These are phyloP conservation scores for Mnemiopsis leidyi DNA, from an alignment of 37 sponge, comb jelly and placozoan species.

Conservation along the genomic window DNA sequence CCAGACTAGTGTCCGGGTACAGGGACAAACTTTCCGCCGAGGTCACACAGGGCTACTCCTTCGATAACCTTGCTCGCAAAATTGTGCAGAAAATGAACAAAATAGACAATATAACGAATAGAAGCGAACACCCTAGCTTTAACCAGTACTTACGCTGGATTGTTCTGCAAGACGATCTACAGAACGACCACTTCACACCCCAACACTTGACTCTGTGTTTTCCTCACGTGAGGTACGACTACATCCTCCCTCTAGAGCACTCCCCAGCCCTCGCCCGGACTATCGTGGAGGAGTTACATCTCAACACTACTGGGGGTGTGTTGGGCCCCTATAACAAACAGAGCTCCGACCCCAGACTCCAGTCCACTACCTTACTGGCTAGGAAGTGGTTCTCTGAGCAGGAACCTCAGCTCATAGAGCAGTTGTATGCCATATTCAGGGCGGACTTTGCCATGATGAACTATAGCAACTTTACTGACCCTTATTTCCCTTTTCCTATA, in stretches of 20 bases:
- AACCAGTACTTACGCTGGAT: background rate
- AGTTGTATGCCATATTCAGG: too few relatives aligned
- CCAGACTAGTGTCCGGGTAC: background rate
- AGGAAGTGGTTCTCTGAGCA: background rate
- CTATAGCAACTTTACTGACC: too few relatives aligned
- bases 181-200: background rate
- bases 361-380: background rate
- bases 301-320: background rate
- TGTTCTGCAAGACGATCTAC: background rate
- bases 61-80: background rate
- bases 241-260: background rate
- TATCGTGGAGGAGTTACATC: background rate
- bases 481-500: too few relatives aligned
- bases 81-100: background rate
- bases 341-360: background rate
- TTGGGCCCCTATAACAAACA: background rate
- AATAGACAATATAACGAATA: background rate
- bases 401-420: too few relatives aligned
- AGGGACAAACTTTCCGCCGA: background rate
- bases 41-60: background rate
- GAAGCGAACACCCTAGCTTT: background rate
- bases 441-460: too few relatives aligned
- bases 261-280: background rate
- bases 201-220: background rate
- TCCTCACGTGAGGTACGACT: background rate